A percentile compares a stretch with the other conserved stretches of the same genome.
Evolutionary conservation across 2,113 vertebrate species (phyloP).

Genomic region (Ascaphus truei): DNA sequence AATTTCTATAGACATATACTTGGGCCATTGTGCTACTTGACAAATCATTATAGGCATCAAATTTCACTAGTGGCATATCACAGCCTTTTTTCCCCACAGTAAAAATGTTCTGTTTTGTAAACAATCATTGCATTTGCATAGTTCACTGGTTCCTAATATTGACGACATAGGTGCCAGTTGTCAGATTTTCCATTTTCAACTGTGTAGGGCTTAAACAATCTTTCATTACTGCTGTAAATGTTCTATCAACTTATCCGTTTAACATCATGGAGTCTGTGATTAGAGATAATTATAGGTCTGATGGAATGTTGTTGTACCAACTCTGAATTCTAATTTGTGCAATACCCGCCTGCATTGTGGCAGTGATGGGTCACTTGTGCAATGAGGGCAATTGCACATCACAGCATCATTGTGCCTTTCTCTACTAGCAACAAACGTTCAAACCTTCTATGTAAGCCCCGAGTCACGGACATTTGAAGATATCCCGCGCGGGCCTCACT

Average conservation of each 20-base stretch:
- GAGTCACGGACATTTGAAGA: no score
- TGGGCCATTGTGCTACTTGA: neutral
- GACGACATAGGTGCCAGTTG: neutral
- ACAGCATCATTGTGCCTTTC: no score
- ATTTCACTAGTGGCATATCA: neutral
- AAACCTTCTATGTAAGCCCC: no score
- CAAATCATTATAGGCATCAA: neutral
- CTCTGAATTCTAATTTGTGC: neutral
- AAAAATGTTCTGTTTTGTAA: neutral
- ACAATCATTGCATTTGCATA: conserved; percentile 4
- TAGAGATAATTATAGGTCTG: conserved; percentile 3
- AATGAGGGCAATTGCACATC: no score
- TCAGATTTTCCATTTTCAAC: conserved; percentile 27
- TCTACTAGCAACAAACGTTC: no score
- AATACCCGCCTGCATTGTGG: no score
- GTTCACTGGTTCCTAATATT: neutral
- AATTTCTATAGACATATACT: neutral
- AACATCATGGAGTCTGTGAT: neutral
- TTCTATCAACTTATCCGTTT: conserved; percentile 17
- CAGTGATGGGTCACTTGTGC: no score
- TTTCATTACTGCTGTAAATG: neutral
- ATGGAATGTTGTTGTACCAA: neutral
- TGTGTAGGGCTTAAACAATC: conserved; percentile 3
- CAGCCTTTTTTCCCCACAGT: neutral
- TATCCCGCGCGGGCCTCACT: no score